Evolutionary conservation across 1,140 invertebrate species (phyloP), one percentile per base, ranked within the genome.

Genomic region (Drosophila carrolli): DNA sequence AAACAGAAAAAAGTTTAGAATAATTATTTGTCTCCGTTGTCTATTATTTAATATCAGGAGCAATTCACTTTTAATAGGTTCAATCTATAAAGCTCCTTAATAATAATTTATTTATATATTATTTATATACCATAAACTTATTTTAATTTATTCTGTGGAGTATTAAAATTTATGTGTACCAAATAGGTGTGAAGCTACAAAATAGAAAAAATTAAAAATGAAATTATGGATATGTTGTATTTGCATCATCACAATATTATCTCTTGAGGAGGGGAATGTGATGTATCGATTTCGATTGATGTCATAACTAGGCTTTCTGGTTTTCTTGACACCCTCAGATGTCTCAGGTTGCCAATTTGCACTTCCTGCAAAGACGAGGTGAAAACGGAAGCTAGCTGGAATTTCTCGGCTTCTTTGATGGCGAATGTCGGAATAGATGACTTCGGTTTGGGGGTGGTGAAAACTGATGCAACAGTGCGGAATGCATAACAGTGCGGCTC

Each of bases 351-450:
- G 11, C 61, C 7, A 19, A 1, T 16, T 11, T 35, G 54, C 56
- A 75, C 72, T 75, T 59, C 72, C 72, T 40, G 32, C 23, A 44
- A 37, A 27, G 43, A 29, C 7, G 16, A 57, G 19, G 14, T 48
- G 9, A 65, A 66, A 75, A 56, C 72, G 73, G 72, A 75, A 75
- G 72, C 38, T 32, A 13, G 47, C 8, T 75, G 41, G 29, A 54
- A 41, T 54, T 8, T 9, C 23, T 55, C 48, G 72, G 62, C 37
- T 23, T 35, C 54, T 67, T 67, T 75, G 51, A 65, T 46, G 32
- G n/a, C 7, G 5, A 32, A 32, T 41, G 47, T 35, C 56, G 74
- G 61, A 75, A 76, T 51, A 59, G 32, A 23, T 46, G 32, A 11
- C 13, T 27, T n/a, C 32, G n/a, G 44, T 10, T 13, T 44, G 43